Evolutionary conservation across 2,113 vertebrate genomes (phyloP), one percentile per base, ranked within the genome.

Genomic region (Petroica traversi): DNA sequence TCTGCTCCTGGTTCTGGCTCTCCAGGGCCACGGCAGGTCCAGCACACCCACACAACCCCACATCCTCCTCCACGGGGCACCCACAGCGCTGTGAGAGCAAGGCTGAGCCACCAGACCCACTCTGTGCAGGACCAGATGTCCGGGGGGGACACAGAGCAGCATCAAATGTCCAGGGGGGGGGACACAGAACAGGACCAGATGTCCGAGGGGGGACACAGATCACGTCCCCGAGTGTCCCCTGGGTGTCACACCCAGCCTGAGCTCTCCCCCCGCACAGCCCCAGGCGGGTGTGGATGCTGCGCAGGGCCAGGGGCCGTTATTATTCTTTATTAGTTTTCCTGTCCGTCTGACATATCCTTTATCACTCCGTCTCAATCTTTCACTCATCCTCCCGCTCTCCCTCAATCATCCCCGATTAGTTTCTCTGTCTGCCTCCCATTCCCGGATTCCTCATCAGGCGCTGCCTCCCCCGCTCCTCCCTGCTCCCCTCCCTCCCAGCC

Each of bases 301-400:
- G 14, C 57, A 61, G 2, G 18, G 72, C 92, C 66, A 34, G 77
- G 76, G 76, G 90, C 6, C 3, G 73, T 94, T 89, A 96, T 97
- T 96, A 97, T 97, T 97, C 93, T 97, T 98, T 97, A 98, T 97
- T 97, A 77, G 59, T 92, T 72, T 93, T 90, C 94, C 96, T 95
- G 98, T 95, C 93, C 43, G 12, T 89, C 81, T 80, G 91, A 97
- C 88, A 77, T 85, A 88, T 92, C 69, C 95, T 93, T 85, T 88
- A 96, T 95, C 94, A 59, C 57, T 88, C 91, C 61, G 81, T 96
- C 95, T 93, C 80, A 76, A 83, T 89, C 93, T 93, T 86, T 95
- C 94, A 91, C 78, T 77, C 75, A 11, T 51, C 52, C 67, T 85
- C 55, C 92, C 76, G 52, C 82, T 91, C 93, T 86, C 91, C 86